Conservation (phyloP, 1,140 invertebrate genomes). For the Drosophila albomicans region DNA sequence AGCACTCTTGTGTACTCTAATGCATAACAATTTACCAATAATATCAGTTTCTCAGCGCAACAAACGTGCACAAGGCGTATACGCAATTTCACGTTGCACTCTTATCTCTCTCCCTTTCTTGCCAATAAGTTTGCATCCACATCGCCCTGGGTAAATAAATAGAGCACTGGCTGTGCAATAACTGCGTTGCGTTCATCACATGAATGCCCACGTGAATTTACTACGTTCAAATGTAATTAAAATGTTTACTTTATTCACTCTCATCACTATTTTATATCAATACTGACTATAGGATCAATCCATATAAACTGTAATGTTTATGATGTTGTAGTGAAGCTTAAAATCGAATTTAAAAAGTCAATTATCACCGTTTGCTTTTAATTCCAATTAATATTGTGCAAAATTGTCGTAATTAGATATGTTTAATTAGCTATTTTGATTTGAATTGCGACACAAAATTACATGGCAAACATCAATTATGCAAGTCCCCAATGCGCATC, state of each 20-base stretch:
- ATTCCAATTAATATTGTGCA: neutral
- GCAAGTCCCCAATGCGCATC: neutral
- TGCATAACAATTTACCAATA: neutral
- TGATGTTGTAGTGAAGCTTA: neutral
- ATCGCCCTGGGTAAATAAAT: neutral
- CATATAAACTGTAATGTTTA: neutral
- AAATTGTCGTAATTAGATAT: neutral
- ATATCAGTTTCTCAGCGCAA: too few relatives aligned
- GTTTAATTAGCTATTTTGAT: slow-evolving; percentile 13
- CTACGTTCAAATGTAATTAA: slow-evolving; percentile 1
- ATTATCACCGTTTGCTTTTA: neutral
- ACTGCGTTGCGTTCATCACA: neutral
- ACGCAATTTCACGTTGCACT: too few relatives aligned
- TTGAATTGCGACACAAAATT: neutral
- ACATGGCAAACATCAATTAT: slow-evolving; percentile 4
- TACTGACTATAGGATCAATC: neutral
- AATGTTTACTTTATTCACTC: neutral
- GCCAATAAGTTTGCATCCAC: neutral
- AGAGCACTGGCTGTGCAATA: neutral
- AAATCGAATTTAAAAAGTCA: slow-evolving; percentile 12
- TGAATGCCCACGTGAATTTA: neutral
- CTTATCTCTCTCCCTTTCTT: neutral
- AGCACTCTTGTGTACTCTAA: neutral
- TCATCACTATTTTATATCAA: neutral
- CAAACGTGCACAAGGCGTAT: too few relatives aligned